Conservation (phyloP, 2,888 invertebrate genomes). For the Drosophila multiciliata region DNA sequence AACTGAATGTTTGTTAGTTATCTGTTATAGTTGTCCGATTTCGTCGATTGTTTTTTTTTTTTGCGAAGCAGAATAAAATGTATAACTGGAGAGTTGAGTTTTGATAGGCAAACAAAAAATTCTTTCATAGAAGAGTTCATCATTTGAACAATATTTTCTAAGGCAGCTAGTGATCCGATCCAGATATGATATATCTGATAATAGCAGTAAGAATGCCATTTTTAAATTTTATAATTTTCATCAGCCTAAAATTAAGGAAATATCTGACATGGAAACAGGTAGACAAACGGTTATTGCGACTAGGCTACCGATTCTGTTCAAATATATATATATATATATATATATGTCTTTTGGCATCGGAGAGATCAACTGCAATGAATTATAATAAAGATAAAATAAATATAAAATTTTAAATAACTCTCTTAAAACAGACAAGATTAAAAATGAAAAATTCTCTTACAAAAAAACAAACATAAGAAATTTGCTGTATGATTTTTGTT, state of each 20-base stretch:
- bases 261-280: not conserved
- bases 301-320: not conserved
- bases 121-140: not conserved
- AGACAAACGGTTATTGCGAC: not conserved
- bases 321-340: not conserved
- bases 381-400: not conserved
- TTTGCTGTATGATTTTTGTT: not conserved
- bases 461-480: not conserved
- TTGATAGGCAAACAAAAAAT: not conserved
- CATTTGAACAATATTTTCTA: not conserved
- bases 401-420: no score
- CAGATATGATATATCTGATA: fast-evolving
- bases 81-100: not conserved
- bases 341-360: not conserved
- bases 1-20: not conserved
- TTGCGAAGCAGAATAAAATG: not conserved
- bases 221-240: fast-evolving
- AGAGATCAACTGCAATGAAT: not conserved
- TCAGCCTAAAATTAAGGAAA: not conserved
- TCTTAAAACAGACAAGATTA: not conserved
- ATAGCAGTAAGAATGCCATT: fast-evolving
- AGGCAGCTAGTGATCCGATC: not conserved
- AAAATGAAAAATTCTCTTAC: not conserved
- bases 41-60: not conserved
- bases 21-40: not conserved